Conservation (phyloP, 2,113 vertebrate species). For the Psettodes erumei region DNA sequence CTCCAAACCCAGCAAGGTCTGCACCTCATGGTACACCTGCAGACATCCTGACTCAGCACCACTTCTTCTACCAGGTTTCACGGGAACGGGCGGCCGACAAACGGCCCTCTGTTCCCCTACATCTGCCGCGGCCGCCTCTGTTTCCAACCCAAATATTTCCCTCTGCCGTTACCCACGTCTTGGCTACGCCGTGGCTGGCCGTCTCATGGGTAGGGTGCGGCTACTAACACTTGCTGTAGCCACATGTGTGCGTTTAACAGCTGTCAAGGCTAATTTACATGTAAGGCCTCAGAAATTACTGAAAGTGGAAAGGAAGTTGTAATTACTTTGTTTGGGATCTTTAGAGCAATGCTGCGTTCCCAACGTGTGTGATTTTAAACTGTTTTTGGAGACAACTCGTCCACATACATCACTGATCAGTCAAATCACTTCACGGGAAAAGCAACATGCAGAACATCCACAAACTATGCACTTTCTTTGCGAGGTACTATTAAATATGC, state of each 20-base stretch:
- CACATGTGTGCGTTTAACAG: constrained; percentile 48
- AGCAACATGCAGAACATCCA: neutral
- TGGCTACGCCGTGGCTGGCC: neutral
- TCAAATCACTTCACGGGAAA: constrained; percentile 17
- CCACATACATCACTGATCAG: neutral
- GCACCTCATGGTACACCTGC: constrained; percentile 21
- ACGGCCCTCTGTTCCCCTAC: constrained; percentile 58
- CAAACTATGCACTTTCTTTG: neutral
- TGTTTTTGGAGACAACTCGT: neutral
- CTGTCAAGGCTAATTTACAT: constrained; percentile 42
- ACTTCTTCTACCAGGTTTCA: neutral
- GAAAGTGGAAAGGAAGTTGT: neutral
- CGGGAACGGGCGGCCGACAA: constrained; percentile 16
- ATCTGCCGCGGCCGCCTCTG: constrained; percentile 26
- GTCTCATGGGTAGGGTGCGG: constrained; percentile 1
- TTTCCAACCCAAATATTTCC: constrained; percentile 58
- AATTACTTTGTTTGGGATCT: neutral
- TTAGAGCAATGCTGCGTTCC: neutral
- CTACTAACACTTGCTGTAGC: neutral
- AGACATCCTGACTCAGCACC: constrained; percentile 27
- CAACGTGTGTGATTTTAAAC: neutral
- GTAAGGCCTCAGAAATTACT: constrained; percentile 31
- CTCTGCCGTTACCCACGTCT: neutral
- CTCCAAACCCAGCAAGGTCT: constrained; percentile 11
- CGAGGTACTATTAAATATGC: neutral